Conservation (phyloP, 1,140 invertebrate species). For the Penaeus indicus region DNA sequence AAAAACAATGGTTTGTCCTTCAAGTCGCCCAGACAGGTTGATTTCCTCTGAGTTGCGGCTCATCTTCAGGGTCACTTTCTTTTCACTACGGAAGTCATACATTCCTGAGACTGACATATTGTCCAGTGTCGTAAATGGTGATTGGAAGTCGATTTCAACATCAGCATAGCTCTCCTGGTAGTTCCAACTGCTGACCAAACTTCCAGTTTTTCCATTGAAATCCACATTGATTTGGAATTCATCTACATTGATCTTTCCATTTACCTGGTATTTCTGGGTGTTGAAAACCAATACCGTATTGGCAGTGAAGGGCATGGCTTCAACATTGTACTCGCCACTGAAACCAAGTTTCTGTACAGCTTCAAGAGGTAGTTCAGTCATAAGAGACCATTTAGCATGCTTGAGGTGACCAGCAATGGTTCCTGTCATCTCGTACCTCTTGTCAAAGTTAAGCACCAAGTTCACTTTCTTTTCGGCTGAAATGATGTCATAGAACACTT, state of each 20-base stretch:
- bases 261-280: constrained; percentile 5
- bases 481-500: constrained; percentile 29
- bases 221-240: constrained; percentile 9
- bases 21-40: constrained; percentile 27
- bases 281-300: constrained; percentile 12
- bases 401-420: constrained; percentile 19
- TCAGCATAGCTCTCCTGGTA: constrained; percentile 11
- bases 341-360: background rate
- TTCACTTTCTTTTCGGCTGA: constrained; percentile 3
- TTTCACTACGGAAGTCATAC: constrained; percentile 34
- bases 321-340: constrained; percentile 28
- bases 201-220: constrained; percentile 25
- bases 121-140: constrained; percentile 15
- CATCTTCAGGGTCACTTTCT: constrained; percentile 22
- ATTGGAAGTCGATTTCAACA: constrained; percentile 34
- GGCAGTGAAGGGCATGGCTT: constrained; percentile 26
- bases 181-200: constrained; percentile 27
- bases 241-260: background rate
- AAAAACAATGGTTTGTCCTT: constrained; percentile 27
- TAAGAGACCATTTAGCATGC: constrained; percentile 12
- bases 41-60: constrained; percentile 27
- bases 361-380: constrained; percentile 11
- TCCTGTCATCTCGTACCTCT: constrained; percentile 35
- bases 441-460: background rate
- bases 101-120: constrained; percentile 1